Conservation (phyloP, 2,797 vertebrate species). For the Platalea minor region DNA sequence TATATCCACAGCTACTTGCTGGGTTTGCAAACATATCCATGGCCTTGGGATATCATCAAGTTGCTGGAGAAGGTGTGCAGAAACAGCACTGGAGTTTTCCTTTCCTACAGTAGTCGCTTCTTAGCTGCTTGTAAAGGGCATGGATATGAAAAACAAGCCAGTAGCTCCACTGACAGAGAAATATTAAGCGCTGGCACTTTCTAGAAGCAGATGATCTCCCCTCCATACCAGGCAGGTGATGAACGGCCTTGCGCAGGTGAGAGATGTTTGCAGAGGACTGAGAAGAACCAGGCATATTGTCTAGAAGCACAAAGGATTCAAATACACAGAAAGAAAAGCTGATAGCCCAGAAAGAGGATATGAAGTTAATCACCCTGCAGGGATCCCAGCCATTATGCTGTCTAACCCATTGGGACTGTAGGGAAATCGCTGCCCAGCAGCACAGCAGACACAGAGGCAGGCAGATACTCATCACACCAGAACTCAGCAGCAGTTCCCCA, state of each 20-base stretch:
- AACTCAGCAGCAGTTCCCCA: neutral
- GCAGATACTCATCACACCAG: neutral
- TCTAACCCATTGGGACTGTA: neutral
- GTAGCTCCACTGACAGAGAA: neutral
- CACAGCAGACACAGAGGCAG: neutral
- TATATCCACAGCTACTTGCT: neutral
- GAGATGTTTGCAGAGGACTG: neutral
- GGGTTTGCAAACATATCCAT: neutral
- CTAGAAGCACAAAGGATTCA: neutral
- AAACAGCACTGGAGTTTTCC: neutral
- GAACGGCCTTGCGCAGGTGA: neutral
- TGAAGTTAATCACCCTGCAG: neutral
- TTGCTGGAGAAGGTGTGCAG: neutral
- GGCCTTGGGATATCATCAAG: neutral
- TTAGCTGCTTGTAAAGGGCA: neutral
- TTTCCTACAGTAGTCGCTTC: neutral
- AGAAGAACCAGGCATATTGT: neutral
- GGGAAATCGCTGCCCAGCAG: neutral
- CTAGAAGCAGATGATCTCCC: neutral
- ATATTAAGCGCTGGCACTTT: neutral
- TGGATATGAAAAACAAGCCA: neutral
- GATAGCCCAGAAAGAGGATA: neutral
- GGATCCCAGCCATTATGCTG: neutral
- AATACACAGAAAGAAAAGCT: neutral
- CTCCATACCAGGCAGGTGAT: neutral